phyloP scores from a whole-genome alignment of 2,888 invertebrate genomes.

The Chaitophorus viminalis region DNA sequence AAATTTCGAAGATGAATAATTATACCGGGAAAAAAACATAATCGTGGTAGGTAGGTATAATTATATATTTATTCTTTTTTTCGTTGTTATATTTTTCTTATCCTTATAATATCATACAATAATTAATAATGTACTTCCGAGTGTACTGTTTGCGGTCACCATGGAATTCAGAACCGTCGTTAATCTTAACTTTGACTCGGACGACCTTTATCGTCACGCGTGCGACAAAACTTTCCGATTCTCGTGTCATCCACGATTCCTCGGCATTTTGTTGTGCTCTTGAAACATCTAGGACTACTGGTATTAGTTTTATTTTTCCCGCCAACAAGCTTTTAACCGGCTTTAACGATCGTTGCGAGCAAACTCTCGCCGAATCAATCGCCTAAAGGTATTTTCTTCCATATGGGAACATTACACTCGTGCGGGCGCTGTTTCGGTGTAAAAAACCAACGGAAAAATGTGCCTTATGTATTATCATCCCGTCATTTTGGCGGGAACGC shows the following conservation, averaged over 20 bases:
- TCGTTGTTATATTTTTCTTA: neutral
- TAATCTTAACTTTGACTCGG: conserved; percentile 37
- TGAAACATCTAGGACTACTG: neutral
- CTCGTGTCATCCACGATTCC: neutral
- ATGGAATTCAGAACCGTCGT: conserved; percentile 30
- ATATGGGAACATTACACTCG: too few species aligned
- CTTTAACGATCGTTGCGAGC: neutral
- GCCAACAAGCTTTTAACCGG: neutral
- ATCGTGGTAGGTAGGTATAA: neutral
- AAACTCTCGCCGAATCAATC: neutral
- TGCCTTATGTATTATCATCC: too few species aligned
- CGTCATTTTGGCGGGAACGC: neutral
- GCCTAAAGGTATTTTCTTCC: too few species aligned
- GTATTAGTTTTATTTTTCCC: neutral
- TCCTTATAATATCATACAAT: neutral
- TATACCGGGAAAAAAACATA: neutral
- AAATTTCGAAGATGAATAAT: neutral
- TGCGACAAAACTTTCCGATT: neutral
- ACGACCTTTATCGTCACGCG: neutral
- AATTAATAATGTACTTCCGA: neutral
- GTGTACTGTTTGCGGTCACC: neutral
- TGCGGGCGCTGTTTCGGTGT: too few species aligned
- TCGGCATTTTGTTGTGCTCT: neutral
- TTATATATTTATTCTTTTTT: neutral
- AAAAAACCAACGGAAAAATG: too few species aligned